Evolutionary conservation across 1,140 invertebrate genomes (phyloP), one percentile per base, ranked within the genome.

Genomic region (Brachionus manjavacas): DNA sequence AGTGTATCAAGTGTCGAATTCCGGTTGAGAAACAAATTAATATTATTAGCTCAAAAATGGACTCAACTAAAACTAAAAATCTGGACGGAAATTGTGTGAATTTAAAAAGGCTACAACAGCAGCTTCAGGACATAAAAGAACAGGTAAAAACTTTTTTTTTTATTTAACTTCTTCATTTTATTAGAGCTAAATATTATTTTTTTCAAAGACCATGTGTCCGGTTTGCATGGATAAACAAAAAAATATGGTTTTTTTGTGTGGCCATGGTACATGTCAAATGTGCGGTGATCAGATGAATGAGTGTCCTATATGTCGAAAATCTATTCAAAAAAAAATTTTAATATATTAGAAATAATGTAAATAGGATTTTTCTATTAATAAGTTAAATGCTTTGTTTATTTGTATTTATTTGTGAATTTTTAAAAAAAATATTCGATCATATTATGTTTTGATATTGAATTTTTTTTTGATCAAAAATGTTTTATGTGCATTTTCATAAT

Each of bases 241-340:
- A 90, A 99, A 98, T 89, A 97, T 99, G 95, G 96, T 98, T 86
- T 98, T 98, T 90, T 91, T 98, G 4, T 98, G 96, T 90, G 96
- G 96, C 8, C 96, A 99, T 90, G 96, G 96, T 76, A 95, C 95
- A 31, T 99, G 96, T 89, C 96, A 99, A 91, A 95, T 96, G 94
- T 98, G 96, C 90, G 96, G 96, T 76, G 72, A 76, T 46, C 72
- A 76, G 31, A 76, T 76, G 72, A 76, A 93, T 78, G 96, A 97
- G 86, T 98, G 96, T 89, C 96, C 96, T 7, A 98, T 98, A 87
- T 98, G 96, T 90, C 92, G 96, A 83, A 98, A 98, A 90, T 92
- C 94, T 76, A 95, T 98, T 20, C 95, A 97, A 88, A 96, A 96
- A 88, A 92, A 95, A 85, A 98, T 98, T 88, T 91, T 98, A 39